phyloP scores from a whole-genome alignment of 2,797 vertebrate species.

The Muraenolepis orangiensis region DNA sequence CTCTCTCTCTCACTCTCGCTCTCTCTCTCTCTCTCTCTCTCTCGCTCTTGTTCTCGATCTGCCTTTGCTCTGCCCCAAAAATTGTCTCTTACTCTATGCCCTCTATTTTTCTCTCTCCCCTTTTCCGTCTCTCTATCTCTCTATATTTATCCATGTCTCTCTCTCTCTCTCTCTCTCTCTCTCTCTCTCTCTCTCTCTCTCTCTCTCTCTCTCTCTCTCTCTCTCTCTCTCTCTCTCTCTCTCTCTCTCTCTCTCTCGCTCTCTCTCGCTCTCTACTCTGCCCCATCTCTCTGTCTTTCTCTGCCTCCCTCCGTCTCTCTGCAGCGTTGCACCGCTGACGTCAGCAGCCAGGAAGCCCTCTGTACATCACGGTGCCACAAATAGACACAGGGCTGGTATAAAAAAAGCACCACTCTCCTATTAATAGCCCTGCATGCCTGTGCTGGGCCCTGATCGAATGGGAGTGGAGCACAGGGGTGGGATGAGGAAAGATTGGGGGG shows the following conservation, averaged over 20 bases:
- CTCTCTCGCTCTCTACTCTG: slow-evolving; percentile 15
- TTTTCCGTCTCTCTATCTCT: background rate
- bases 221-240: too few species aligned
- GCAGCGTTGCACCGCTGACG: slow-evolving; percentile 74
- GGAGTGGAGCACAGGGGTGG: slow-evolving; percentile 44
- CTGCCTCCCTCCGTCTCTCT: slow-evolving; percentile 47
- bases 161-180: slow-evolving; percentile 37
- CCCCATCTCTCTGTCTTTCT: slow-evolving; percentile 1
- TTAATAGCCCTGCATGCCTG: slow-evolving; percentile 74
- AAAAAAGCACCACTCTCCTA: slow-evolving; percentile 75
- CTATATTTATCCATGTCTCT: slow-evolving; percentile 25
- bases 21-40: slow-evolving; percentile 26
- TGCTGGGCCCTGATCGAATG: slow-evolving; percentile 69
- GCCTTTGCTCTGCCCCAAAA: background rate
- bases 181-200: slow-evolving; percentile 7
- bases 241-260: background rate
- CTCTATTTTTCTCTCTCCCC: background rate
- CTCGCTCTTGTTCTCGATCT: slow-evolving; percentile 28
- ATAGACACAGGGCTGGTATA: slow-evolving; percentile 71
- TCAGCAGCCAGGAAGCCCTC: slow-evolving; percentile 80
- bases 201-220: too few species aligned
- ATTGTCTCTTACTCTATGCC: background rate
- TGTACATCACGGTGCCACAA: slow-evolving; percentile 75
- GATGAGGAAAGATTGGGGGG: slow-evolving; percentile 18
- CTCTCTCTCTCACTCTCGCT: slow-evolving; percentile 9